Evolutionary conservation across 2,113 vertebrate species (phyloP).

Genomic region (Dasypus novemcinctus): DNA sequence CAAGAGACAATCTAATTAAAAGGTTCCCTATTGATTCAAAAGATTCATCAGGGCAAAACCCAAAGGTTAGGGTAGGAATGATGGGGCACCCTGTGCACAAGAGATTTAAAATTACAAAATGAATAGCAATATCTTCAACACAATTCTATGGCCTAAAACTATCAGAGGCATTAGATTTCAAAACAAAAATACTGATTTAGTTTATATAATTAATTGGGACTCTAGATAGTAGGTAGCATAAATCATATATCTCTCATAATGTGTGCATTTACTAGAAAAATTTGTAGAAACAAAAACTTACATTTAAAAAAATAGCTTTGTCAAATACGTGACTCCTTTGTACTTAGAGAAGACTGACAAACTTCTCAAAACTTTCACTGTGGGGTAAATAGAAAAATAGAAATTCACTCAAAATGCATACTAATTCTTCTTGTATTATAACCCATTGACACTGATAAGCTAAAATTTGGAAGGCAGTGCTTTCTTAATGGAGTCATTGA

Average conservation of each 20-base stretch:
- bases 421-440: neutral
- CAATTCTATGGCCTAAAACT: neutral
- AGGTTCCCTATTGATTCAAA: neutral
- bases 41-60: neutral
- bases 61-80: neutral
- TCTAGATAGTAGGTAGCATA: neutral
- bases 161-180: neutral
- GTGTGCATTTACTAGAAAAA: neutral
- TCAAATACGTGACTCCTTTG: neutral
- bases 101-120: neutral
- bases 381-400: neutral
- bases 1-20: constrained; percentile 34
- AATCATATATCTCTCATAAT: constrained; percentile 20
- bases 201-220: constrained; percentile 3
- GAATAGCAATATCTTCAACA: neutral
- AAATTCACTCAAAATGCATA: neutral
- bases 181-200: neutral
- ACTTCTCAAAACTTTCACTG: neutral
- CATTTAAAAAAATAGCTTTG: neutral
- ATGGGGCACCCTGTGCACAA: neutral
- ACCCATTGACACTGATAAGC: neutral
- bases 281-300: neutral
- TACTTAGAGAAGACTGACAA: neutral
- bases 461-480: neutral
- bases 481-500: neutral